Conservation (phyloP, 2,113 vertebrate species). For the Neopipo cinnamomea region DNA sequence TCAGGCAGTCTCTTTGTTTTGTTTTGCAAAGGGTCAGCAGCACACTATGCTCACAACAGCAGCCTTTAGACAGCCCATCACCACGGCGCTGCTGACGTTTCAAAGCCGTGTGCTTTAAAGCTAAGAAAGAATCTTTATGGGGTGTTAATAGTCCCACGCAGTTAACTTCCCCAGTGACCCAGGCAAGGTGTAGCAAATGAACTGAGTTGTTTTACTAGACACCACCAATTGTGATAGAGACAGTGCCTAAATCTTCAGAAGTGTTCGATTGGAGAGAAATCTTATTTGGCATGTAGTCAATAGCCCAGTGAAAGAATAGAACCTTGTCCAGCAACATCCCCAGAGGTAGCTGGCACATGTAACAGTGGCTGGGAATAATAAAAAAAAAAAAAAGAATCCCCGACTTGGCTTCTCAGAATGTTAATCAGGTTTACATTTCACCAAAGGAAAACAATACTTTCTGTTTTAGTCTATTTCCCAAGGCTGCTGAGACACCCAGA, state of each 20-base stretch:
- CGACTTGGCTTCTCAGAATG: background rate
- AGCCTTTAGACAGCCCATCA: slow-evolving; percentile 1
- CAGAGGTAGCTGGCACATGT: background rate
- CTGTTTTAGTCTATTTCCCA: background rate
- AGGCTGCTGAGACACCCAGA: background rate
- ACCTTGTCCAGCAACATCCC: slow-evolving; percentile 31
- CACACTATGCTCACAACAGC: background rate
- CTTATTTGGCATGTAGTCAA: slow-evolving; percentile 64
- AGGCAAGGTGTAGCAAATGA: slow-evolving; percentile 41
- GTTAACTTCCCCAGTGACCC: slow-evolving; percentile 29
- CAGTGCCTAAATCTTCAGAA: slow-evolving; percentile 54
- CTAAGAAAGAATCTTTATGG: slow-evolving; percentile 26
- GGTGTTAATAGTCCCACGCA: background rate
- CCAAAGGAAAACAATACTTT: slow-evolving; percentile 6
- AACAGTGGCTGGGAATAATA: background rate
- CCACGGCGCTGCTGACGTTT: background rate
- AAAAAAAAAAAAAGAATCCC: background rate
- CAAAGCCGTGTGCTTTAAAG: background rate
- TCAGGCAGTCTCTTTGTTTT: background rate
- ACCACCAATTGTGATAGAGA: slow-evolving; percentile 19
- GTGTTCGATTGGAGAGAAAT: slow-evolving; percentile 47
- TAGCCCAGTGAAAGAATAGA: slow-evolving; percentile 40
- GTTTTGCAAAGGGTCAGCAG: background rate
- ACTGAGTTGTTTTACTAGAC: slow-evolving; percentile 25
- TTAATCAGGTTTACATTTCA: slow-evolving; percentile 23